Percentiles rank a stretch among this genome's conserved stretches.
These are phyloP conservation scores for Rhipidura dahli DNA, from an alignment of 2,113 vertebrate genomes.

Conservation along the genomic window DNA sequence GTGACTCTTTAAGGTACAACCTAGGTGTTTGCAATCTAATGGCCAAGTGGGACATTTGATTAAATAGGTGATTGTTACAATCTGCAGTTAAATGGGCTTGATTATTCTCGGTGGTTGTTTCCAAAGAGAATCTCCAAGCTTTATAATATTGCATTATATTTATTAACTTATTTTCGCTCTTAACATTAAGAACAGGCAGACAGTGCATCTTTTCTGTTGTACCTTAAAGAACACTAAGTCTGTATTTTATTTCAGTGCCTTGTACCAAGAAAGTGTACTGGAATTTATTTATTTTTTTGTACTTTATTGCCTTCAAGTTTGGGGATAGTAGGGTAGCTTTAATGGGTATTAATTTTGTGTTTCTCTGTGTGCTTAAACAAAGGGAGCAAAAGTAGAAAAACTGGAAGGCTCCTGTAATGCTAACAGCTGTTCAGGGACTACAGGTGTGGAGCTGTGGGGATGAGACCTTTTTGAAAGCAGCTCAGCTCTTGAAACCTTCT, in stretches of 20 bases:
- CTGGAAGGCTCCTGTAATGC: accelerated
- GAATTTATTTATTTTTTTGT: neutral
- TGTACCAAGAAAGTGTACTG: neutral
- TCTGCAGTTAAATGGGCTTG: neutral
- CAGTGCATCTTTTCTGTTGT: neutral
- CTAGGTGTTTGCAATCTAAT: accelerated
- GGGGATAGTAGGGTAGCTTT: neutral
- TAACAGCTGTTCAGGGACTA: neutral
- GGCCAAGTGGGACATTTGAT: neutral
- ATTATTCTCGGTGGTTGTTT: neutral
- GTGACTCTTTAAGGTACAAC: neutral
- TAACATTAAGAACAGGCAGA: neutral
- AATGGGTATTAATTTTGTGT: neutral
- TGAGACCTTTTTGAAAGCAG: neutral
- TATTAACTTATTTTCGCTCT: neutral
- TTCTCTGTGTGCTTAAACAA: neutral
- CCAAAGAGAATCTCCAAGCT: neutral
- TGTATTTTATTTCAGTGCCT: neutral
- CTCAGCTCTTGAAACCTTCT: neutral
- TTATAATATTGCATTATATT: neutral
- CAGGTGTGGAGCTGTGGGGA: neutral
- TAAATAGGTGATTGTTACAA: neutral
- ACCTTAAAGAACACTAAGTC: neutral
- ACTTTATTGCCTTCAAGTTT: neutral
- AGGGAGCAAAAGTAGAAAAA: neutral